phyloP scores from a whole-genome alignment of 2,888 invertebrate species.

The Chrysolina americana region DNA sequence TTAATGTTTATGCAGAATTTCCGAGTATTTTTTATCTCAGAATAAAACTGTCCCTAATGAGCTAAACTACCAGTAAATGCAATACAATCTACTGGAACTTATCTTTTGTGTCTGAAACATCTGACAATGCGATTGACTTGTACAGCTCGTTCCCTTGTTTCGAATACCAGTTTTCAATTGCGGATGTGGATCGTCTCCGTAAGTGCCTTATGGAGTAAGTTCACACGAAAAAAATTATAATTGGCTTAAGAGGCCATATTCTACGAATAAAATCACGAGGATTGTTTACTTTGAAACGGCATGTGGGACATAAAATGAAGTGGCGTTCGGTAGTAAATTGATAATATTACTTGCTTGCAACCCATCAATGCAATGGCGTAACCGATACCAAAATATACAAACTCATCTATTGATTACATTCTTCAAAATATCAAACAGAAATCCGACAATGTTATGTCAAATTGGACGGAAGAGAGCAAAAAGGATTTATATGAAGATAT shows the following conservation, averaged over 20 bases:
- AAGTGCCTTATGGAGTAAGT: background rate
- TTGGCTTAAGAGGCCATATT: constrained; percentile 22
- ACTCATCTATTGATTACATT: too few relatives aligned
- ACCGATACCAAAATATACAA: background rate
- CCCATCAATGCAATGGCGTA: constrained; percentile 16
- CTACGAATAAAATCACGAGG: constrained; percentile 18
- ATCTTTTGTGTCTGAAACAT: background rate
- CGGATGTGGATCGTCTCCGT: background rate
- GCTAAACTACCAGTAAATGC: too few relatives aligned
- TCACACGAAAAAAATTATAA: constrained; percentile 14
- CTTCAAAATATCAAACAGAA: too few relatives aligned
- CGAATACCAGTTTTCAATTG: background rate
- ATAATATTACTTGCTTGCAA: background rate
- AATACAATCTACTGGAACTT: background rate
- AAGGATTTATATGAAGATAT: too few relatives aligned
- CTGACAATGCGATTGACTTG: background rate
- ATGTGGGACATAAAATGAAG: constrained; percentile 24
- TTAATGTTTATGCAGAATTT: too few relatives aligned
- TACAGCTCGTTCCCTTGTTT: background rate
- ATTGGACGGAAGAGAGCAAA: too few relatives aligned
- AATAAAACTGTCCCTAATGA: too few relatives aligned
- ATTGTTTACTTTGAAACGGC: constrained; percentile 21
- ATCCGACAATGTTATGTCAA: too few relatives aligned
- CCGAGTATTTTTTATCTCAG: too few relatives aligned
- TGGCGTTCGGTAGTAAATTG: constrained; percentile 16